Conservation (phyloP, 2,797 vertebrate species). For the Orientallactaga sibirica region DNA sequence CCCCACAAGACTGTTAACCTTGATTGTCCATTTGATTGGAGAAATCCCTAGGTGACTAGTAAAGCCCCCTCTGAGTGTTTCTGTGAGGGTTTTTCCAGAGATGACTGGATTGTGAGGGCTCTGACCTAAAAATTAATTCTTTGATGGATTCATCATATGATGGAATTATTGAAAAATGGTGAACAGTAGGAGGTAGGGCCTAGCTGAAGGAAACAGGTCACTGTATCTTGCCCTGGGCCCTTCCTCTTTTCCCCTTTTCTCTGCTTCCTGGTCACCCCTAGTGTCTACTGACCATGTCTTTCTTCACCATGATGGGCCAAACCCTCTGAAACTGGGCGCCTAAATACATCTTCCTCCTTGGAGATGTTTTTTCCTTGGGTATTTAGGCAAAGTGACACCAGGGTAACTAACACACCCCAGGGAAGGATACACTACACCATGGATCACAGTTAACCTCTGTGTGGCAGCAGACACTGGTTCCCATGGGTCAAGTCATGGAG, state of each 20-base stretch:
- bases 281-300: not conserved
- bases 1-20: not conserved
- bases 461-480: not conserved
- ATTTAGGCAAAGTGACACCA: not conserved
- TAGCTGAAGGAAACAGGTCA: not conserved
- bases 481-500: not conserved
- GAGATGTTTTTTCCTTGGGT: not conserved
- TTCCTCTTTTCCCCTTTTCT: not conserved
- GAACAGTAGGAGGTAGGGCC: not conserved
- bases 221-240: not conserved
- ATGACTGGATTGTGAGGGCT: not conserved
- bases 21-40: not conserved
- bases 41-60: not conserved
- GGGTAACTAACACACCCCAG: too few species aligned
- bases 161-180: not conserved
- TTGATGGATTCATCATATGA: not conserved
- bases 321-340: not conserved
- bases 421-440: not conserved
- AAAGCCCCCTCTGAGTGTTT: not conserved
- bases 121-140: not conserved
- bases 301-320: not conserved
- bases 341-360: not conserved
- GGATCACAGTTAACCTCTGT: not conserved
- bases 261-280: not conserved
- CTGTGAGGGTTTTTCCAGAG: not conserved